Conservation (phyloP, 2,113 vertebrate species). For the Mohoua ochrocephala region DNA sequence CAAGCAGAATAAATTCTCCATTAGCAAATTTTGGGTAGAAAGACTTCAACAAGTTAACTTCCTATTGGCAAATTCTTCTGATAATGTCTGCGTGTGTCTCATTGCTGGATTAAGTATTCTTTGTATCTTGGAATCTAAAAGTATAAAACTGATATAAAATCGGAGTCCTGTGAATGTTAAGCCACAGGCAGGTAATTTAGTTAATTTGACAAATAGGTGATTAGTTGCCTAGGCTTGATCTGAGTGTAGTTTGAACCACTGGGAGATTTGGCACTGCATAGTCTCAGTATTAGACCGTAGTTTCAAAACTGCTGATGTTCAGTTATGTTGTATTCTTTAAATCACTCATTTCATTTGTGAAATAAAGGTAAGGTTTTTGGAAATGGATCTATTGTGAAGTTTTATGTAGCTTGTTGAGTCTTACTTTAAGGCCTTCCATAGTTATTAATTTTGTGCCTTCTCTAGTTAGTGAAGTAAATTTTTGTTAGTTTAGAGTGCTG, state of each 20-base stretch:
- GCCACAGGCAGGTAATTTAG: neutral
- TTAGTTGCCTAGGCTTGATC: neutral
- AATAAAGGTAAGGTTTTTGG: neutral
- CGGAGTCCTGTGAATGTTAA: neutral
- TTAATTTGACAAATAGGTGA: neutral
- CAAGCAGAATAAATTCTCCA: neutral
- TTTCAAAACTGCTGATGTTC: neutral
- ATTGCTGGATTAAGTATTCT: neutral
- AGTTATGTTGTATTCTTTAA: neutral
- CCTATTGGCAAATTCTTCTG: neutral
- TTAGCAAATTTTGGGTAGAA: neutral
- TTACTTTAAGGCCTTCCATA: neutral
- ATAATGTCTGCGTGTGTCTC: neutral
- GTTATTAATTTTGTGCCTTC: neutral
- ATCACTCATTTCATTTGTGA: neutral
- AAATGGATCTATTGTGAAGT: neutral
- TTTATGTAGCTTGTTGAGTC: neutral
- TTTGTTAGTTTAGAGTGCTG: neutral
- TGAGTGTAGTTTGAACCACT: neutral
- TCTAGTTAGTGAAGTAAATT: neutral
- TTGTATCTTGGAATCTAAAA: neutral
- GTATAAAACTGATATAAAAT: neutral
- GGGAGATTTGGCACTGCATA: neutral
- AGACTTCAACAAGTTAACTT: neutral
- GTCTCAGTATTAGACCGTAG: neutral